Conservation (phyloP, 2,888 invertebrate species). For the Trachelus tabidus region DNA sequence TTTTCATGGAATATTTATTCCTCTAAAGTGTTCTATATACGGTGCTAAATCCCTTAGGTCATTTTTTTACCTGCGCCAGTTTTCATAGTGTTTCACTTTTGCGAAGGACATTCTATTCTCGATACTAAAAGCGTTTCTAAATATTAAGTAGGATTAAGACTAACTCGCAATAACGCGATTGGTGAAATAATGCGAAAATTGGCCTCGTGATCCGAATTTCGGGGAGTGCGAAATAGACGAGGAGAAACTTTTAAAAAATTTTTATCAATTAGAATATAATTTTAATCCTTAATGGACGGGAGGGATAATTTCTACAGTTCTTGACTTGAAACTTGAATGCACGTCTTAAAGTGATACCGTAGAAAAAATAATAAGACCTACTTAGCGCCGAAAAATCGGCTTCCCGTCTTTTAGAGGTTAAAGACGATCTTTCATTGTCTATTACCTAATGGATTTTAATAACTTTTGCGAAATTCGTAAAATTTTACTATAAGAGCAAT, state of each 20-base stretch:
- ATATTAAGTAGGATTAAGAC: not conserved
- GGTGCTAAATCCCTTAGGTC: not conserved
- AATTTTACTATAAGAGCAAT: conserved; percentile 1
- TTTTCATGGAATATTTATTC: not conserved
- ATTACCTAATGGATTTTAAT: conserved; percentile 5
- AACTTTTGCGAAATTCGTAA: not conserved
- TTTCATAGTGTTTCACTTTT: not conserved
- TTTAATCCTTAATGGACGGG: no score
- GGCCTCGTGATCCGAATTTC: not conserved
- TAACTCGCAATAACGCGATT: not conserved
- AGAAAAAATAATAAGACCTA: no score
- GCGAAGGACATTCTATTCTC: not conserved
- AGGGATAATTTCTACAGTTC: no score
- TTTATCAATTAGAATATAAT: conserved; percentile 22
- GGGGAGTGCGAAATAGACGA: not conserved
- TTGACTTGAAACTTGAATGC: no score
- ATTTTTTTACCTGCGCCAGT: conserved; percentile 2
- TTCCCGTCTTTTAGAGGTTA: not conserved
- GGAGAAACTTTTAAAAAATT: conserved; percentile 14
- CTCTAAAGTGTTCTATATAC: not conserved
- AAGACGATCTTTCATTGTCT: not conserved
- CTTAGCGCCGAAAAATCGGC: no score
- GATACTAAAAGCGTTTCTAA: not conserved
- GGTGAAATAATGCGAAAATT: not conserved
- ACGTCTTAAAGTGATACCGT: no score